These are phyloP conservation scores for Xestia xanthographa DNA, from an alignment of 2,888 invertebrate genomes.

Conservation along the genomic window DNA sequence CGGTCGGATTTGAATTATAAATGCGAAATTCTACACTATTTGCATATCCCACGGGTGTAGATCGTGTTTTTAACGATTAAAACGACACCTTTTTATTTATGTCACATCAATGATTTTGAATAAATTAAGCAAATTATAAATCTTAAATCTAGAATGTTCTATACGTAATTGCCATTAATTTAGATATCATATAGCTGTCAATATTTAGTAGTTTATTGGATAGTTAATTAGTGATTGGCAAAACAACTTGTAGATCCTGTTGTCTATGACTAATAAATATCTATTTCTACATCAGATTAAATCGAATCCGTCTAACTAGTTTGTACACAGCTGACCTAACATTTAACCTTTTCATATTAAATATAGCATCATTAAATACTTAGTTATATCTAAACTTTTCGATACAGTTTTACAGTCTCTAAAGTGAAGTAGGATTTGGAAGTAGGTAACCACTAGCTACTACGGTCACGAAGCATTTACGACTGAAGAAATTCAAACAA, in stretches of 20 bases:
- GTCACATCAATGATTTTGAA: slow-evolving; percentile 53
- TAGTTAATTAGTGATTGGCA: slow-evolving; percentile 49
- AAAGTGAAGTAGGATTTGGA: no score
- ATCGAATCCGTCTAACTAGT: slow-evolving; percentile 16
- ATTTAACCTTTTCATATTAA: slow-evolving; percentile 27
- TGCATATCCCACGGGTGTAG: slow-evolving; percentile 88
- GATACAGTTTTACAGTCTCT: not conserved
- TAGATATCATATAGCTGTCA: slow-evolving; percentile 54
- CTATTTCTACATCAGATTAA: slow-evolving; percentile 12
- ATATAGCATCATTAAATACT: not conserved
- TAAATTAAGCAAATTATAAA: slow-evolving; percentile 48
- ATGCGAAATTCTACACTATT: slow-evolving; percentile 86
- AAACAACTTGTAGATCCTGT: slow-evolving; percentile 55
- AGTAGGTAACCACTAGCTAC: not conserved
- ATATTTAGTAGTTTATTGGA: slow-evolving; percentile 54
- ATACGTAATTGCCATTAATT: slow-evolving; percentile 47
- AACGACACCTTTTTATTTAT: slow-evolving; percentile 63
- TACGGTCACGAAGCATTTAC: not conserved
- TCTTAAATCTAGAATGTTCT: slow-evolving; percentile 20
- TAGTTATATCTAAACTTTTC: no score
- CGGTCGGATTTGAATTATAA: slow-evolving; percentile 89
- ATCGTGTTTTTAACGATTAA: slow-evolving; percentile 66
- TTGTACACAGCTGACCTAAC: slow-evolving; percentile 20
- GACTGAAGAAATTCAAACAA: not conserved
- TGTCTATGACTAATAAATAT: slow-evolving; percentile 50